Conservation (phyloP, 1,140 invertebrate species). For the Delia radicum region DNA sequence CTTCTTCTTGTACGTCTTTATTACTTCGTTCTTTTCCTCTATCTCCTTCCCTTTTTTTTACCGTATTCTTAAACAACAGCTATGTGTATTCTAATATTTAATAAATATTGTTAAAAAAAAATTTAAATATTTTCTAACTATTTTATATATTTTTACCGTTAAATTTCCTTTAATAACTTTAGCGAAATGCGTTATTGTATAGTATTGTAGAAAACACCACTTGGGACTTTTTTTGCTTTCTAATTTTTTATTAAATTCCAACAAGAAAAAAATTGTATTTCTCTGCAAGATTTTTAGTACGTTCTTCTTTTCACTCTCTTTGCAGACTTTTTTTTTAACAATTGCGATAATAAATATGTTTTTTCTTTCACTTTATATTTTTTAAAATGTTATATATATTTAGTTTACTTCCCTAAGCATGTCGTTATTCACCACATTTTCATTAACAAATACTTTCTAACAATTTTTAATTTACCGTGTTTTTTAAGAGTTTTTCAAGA, state of each 20-base stretch:
- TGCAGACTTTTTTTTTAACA: conserved; percentile 2
- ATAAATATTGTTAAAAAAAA: conserved; percentile 10
- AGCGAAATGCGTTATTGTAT: no score
- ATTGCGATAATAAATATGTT: conserved; percentile 2
- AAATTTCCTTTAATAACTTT: not conserved
- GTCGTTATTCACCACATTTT: not conserved
- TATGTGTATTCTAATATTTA: conserved; percentile 16
- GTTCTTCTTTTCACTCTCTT: conserved; percentile 17
- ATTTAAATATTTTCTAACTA: not conserved
- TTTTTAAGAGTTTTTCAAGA: not conserved
- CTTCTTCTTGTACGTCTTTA: not conserved
- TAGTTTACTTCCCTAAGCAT: not conserved
- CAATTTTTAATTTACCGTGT: not conserved
- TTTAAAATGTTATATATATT: conserved; percentile 1
- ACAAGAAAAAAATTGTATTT: not conserved
- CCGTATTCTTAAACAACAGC: not conserved
- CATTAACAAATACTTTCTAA: not conserved
- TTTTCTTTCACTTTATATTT: not conserved
- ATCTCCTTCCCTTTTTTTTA: not conserved
- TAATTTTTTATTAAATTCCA: conserved; percentile 1
- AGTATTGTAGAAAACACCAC: no score
- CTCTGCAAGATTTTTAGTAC: not conserved
- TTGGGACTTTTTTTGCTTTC: not conserved
- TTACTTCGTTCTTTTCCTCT: not conserved
- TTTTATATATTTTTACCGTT: not conserved